phyloP scores from a whole-genome alignment of 2,888 invertebrate species.

The Nomada hirtipes region DNA sequence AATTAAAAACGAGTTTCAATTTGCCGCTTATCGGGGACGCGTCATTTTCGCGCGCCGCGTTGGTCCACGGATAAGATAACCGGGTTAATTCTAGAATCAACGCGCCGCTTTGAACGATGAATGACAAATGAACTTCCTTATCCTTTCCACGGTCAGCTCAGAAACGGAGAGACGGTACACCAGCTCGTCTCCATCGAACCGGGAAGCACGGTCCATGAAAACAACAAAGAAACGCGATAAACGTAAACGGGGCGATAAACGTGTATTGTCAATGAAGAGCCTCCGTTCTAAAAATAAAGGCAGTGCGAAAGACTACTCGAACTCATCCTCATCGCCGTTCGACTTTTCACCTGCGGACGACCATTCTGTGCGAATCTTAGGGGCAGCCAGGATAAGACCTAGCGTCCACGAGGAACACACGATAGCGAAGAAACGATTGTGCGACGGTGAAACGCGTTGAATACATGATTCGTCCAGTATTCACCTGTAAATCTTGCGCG shows the following conservation, averaged over 20 bases:
- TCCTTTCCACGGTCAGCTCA: slow-evolving; percentile 37
- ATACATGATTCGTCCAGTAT: not conserved
- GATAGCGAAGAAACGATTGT: slow-evolving; percentile 62
- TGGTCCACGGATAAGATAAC: slow-evolving; percentile 30
- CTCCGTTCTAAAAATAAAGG: slow-evolving; percentile 20
- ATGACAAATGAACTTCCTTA: slow-evolving; percentile 24
- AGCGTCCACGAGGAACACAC: slow-evolving; percentile 74
- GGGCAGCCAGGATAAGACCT: slow-evolving; percentile 69
- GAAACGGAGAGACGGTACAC: slow-evolving; percentile 33
- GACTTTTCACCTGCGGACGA: slow-evolving; percentile 3
- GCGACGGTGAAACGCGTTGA: slow-evolving; percentile 25
- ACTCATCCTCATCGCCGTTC: slow-evolving; percentile 22
- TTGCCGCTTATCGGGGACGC: slow-evolving; percentile 10
- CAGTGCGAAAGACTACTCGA: not conserved
- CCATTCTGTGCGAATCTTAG: not conserved
- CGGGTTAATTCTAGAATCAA: not conserved
- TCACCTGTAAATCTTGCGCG: not conserved
- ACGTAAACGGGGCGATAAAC: slow-evolving; percentile 33
- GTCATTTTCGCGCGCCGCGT: not conserved
- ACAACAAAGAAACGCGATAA: slow-evolving; percentile 24
- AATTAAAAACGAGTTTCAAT: slow-evolving; percentile 18
- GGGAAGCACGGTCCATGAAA: not conserved
- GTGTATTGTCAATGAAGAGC: not conserved
- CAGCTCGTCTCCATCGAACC: slow-evolving; percentile 36
- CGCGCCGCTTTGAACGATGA: not conserved